phyloP scores from a whole-genome alignment of 2,797 vertebrate genomes.

The Petrocephalus sullivani region DNA sequence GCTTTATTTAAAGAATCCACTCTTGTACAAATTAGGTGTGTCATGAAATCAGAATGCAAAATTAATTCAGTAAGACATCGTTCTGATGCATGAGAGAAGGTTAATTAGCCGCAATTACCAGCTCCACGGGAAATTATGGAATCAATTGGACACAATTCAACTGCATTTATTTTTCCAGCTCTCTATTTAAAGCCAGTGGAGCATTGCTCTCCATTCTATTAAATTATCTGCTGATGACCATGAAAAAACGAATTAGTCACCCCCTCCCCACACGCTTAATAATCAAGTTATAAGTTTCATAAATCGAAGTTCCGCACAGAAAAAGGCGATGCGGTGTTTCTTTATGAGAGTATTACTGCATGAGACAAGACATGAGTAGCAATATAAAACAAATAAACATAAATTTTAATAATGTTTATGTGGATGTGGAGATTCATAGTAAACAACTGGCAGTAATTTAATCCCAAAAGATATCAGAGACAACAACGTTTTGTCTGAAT shows the following conservation, averaged over 20 bases:
- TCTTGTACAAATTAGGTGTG: constrained; percentile 20
- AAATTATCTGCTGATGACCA: constrained; percentile 33
- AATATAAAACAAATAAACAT: not conserved
- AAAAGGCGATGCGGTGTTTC: not conserved
- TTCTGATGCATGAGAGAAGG: constrained; percentile 20
- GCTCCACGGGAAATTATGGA: constrained; percentile 22
- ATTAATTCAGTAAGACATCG: constrained; percentile 29
- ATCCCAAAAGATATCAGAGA: not conserved
- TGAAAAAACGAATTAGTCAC: constrained; percentile 38
- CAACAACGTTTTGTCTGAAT: not conserved
- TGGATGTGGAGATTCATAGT: not conserved
- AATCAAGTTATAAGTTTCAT: constrained; percentile 25
- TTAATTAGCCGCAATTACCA: constrained; percentile 22
- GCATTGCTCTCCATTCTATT: constrained; percentile 8
- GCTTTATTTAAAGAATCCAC: constrained; percentile 17
- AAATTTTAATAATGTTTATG: not conserved
- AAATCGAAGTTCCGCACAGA: not conserved
- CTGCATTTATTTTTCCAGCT: constrained; percentile 25
- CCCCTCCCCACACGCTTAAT: constrained; percentile 27
- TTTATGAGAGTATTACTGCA: not conserved
- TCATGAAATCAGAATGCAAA: constrained; percentile 23
- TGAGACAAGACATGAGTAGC: not conserved
- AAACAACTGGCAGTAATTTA: not conserved
- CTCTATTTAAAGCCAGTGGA: constrained; percentile 20
- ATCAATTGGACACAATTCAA: constrained; percentile 21